phyloP scores from a whole-genome alignment of 2,888 invertebrate genomes.

The Camptogramma bilineatum region DNA sequence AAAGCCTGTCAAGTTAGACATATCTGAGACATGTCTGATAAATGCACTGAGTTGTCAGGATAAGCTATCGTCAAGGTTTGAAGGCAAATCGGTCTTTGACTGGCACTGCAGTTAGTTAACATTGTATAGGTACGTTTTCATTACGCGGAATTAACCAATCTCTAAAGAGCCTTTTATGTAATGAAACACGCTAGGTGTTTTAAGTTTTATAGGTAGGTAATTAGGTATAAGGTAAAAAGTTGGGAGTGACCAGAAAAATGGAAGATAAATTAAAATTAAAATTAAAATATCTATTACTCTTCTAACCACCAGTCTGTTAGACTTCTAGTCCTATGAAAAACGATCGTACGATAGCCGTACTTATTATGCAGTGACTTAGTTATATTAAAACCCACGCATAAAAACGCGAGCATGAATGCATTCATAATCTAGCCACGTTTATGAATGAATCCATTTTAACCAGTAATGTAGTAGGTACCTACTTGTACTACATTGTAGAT shows the following conservation, averaged over 20 bases:
- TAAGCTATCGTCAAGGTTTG: conserved; percentile 20
- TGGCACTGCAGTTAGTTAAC: not conserved
- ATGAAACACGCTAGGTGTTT: too few relatives aligned
- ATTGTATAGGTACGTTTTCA: not conserved
- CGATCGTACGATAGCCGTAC: not conserved
- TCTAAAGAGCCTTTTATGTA: not conserved
- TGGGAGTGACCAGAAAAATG: too few relatives aligned
- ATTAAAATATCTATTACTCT: too few relatives aligned
- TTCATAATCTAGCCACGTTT: conserved; percentile 1
- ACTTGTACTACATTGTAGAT: conserved; percentile 41
- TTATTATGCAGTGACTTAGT: not conserved
- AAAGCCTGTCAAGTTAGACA: conserved; percentile 29
- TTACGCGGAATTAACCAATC: not conserved
- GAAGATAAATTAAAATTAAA: too few relatives aligned
- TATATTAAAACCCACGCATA: not conserved
- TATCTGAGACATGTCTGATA: conserved; percentile 34
- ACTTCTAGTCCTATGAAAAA: not conserved
- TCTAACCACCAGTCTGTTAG: too few relatives aligned
- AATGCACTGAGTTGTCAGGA: conserved; percentile 24
- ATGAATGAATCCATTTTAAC: conserved; percentile 8
- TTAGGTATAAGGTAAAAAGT: too few relatives aligned
- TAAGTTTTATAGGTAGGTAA: too few relatives aligned
- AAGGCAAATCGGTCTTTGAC: conserved; percentile 24
- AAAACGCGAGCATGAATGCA: conserved; percentile 6
- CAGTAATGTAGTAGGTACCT: not conserved